Evolutionary conservation across 2,888 invertebrate species (phyloP).

Genomic region (Blastobasis adustella): DNA sequence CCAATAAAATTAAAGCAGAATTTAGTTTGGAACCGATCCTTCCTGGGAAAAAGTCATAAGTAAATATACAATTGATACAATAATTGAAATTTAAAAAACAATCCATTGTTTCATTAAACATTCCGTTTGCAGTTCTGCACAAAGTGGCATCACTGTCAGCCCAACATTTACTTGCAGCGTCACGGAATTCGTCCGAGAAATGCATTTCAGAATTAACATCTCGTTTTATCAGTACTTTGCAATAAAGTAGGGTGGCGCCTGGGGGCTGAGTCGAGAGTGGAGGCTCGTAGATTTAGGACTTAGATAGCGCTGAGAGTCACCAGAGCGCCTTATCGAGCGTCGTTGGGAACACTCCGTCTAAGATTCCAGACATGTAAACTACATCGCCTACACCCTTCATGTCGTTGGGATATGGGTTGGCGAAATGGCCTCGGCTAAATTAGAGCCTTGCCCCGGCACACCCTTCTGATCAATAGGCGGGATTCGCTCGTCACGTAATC

Average conservation of each 20-base stretch:
- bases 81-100: too few species aligned
- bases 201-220: slow-evolving; percentile 3
- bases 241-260: neutral
- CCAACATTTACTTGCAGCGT: too few species aligned
- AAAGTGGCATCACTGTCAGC: too few species aligned
- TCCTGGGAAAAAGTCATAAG: too few species aligned
- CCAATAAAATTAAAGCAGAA: too few species aligned
- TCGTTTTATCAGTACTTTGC: neutral
- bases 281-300: slow-evolving; percentile 11
- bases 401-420: neutral
- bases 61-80: too few species aligned
- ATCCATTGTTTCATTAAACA: too few species aligned
- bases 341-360: slow-evolving; percentile 17
- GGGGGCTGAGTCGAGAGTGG: neutral
- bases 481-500: neutral
- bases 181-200: neutral
- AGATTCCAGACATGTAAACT: slow-evolving; percentile 18
- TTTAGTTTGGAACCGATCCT: too few species aligned
- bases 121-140: too few species aligned
- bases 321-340: slow-evolving; percentile 21
- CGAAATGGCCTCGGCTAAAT: neutral
- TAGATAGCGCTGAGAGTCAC: slow-evolving; percentile 19
- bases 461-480: neutral
- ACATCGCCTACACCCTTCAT: slow-evolving; percentile 18
- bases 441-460: neutral